Evolutionary conservation across 2,888 invertebrate species (phyloP).

Genomic region (Oxycera nigricornis): DNA sequence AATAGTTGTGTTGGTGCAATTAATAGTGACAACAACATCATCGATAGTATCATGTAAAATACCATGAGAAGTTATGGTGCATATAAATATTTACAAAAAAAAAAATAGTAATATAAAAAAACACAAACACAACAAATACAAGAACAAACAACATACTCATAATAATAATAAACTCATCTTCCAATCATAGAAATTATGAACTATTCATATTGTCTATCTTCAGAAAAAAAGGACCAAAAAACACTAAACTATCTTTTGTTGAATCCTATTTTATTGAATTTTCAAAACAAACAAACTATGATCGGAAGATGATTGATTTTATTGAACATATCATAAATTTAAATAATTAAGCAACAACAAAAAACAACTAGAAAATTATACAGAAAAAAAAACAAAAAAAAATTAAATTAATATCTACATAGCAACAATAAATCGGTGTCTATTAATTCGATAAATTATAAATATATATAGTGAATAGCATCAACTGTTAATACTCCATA

Average conservation of each 20-base stretch:
- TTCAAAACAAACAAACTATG: not conserved
- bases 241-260: not conserved
- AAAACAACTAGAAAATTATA: not conserved
- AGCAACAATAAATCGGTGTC: slow-evolving; percentile 1
- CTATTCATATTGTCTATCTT: not conserved
- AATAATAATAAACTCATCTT: slow-evolving; percentile 17
- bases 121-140: not conserved
- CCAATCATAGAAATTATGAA: slow-evolving; percentile 11
- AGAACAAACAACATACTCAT: not conserved
- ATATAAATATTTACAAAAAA: slow-evolving; percentile 19
- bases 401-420: not conserved
- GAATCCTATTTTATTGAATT: not conserved
- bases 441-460: not conserved
- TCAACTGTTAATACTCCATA: too few species aligned
- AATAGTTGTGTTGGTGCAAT: slow-evolving; percentile 42
- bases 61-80: not conserved
- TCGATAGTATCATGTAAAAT: slow-evolving; percentile 50
- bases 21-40: slow-evolving; percentile 45
- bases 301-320: slow-evolving; percentile 21
- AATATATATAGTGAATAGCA: not conserved
- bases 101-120: slow-evolving; percentile 14
- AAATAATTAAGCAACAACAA: not conserved
- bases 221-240: slow-evolving; percentile 26
- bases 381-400: too few species aligned
- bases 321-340: slow-evolving; percentile 14